Conservation (phyloP, 2,888 invertebrate genomes). For the Escarpia spicata region DNA sequence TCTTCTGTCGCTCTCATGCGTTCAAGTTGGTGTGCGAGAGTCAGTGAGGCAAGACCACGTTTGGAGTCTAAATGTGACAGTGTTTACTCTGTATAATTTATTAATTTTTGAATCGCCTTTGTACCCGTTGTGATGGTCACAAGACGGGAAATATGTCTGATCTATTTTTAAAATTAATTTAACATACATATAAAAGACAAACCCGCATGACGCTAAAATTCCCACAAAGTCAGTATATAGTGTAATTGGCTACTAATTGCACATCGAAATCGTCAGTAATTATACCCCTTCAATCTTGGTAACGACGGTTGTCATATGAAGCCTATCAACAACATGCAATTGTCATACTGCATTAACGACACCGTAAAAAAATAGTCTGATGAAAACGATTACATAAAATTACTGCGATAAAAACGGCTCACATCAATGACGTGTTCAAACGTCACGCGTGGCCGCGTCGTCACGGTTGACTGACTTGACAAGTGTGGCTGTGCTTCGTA, state of each 20-base stretch:
- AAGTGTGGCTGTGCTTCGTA: neutral
- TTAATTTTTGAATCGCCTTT: neutral
- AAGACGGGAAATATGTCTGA: neutral
- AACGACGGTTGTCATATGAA: no score
- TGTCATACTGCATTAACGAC: neutral
- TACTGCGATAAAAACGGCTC: neutral
- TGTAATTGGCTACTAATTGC: neutral
- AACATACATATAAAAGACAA: neutral
- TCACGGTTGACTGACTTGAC: neutral
- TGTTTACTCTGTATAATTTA: neutral
- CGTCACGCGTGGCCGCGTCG: neutral
- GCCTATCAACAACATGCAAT: neutral
- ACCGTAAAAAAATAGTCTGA: neutral
- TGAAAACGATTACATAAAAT: neutral
- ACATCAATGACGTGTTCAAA: slow-evolving; percentile 4
- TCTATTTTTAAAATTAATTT: neutral
- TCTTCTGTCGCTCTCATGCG: neutral
- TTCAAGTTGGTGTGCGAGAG: neutral
- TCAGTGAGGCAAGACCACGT: neutral
- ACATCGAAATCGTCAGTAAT: neutral
- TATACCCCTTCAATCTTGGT: neutral
- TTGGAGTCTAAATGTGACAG: neutral
- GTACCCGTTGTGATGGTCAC: neutral
- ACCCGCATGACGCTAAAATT: neutral
- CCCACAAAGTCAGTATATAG: neutral